Base-by-base conservation (phyloP, 2,888 invertebrate genomes). In the Athripsodes cinereus region DNA sequence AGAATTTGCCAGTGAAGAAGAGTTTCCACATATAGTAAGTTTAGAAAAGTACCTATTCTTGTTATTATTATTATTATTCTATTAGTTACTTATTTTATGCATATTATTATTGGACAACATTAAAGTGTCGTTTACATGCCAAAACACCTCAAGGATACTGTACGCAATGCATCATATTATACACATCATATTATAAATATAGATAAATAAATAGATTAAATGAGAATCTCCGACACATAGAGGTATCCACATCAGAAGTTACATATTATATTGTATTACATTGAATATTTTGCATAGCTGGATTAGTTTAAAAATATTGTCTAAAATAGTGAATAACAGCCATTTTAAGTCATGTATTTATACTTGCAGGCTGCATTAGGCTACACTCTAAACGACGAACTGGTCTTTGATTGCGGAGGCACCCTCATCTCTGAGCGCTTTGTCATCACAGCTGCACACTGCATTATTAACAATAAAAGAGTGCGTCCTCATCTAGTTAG, bases 401-500 rank as follows among this genome's bases (percentile, higher is more conserved):
- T 55, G 2, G 2, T 5, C 2, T 59, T 59, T 22, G 34, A 56
- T 22, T 59, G 59, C 40, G 59, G 59, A 22, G 59, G 56, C 10
- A 50, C 59, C 13, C 53, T 59, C 8, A 56, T 59, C n/a, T 59
- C 59, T 0, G 56, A 59, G 6, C 13, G 10, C n/a, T 59, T 21
- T 20, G 50, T 59, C 19, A 5, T 59, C 16, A 59, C 59, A 21
- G 59, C 59, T 6, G 59, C 56, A n/a, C 59, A 59, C 21, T 59
- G 59, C 35, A 34, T 59, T 22, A 16, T 21, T 16, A 55, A 19
- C 8, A 18, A 22, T 13, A 11, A 50, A 13, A 2, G 13, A n/a
- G 40, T 40, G 2, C 5, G 16, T 8, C 78, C 78, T 2, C 68
- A 66, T 1, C 67, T 76, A 19, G 69, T 71, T 1, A 74, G 78